Percentiles rank a stretch among this genome's conserved stretches.
phyloP scores from a whole-genome alignment of 1,140 invertebrate genomes.

The Neodiprion fabricii region DNA sequence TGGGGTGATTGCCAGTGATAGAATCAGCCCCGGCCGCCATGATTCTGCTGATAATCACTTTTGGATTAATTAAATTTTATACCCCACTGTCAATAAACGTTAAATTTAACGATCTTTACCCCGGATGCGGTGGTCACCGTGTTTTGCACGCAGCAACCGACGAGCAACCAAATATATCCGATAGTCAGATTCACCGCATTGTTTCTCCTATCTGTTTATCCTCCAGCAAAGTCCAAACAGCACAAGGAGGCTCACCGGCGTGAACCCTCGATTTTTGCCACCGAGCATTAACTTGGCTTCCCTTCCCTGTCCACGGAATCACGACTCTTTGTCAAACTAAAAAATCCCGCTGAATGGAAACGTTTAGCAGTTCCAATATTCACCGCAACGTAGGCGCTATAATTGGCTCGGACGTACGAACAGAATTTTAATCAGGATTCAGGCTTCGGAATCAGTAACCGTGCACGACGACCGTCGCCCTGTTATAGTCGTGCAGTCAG shows the following conservation, averaged over 20 bases:
- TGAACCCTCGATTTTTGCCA: too few relatives aligned
- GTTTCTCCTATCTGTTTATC: too few relatives aligned
- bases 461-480: not conserved
- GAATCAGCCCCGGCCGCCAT: conserved; percentile 52
- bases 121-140: too few relatives aligned
- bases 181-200: too few relatives aligned
- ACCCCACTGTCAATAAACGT: conserved; percentile 55
- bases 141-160: too few relatives aligned
- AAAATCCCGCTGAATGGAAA: not conserved
- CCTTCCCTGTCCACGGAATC: too few relatives aligned
- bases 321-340: too few relatives aligned
- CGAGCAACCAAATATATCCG: too few relatives aligned
- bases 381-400: not conserved
- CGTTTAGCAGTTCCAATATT: not conserved
- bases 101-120: conserved; percentile 54
- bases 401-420: not conserved
- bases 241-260: too few relatives aligned
- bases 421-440: conserved; percentile 2
- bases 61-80: conserved; percentile 64
- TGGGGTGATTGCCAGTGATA: conserved; percentile 58
- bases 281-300: too few relatives aligned
- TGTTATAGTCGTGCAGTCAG: not conserved
- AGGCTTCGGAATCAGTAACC: not conserved
- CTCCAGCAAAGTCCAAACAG: too few relatives aligned
- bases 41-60: conserved; percentile 60